Conservation (phyloP, 2,888 invertebrate genomes). For the Synanthedon formicaeformis region DNA sequence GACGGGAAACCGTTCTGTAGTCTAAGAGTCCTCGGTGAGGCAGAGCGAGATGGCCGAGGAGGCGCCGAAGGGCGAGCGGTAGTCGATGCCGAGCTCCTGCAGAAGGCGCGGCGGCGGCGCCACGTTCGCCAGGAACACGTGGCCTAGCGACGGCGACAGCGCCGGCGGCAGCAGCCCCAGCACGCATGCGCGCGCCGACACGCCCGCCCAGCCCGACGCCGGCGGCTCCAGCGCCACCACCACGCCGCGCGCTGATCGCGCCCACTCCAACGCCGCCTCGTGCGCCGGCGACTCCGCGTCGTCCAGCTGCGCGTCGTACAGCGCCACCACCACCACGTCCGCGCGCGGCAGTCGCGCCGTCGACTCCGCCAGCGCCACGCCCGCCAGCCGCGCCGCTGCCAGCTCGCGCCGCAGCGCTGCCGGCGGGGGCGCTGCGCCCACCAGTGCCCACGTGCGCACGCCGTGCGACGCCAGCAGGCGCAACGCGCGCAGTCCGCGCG, state of each 20-base stretch:
- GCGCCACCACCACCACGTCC: conserved; percentile 40
- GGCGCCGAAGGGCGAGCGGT: conserved; percentile 82
- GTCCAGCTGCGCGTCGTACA: conserved; percentile 25
- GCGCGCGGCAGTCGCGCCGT: conserved; percentile 4
- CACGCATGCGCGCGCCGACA: conserved; percentile 24
- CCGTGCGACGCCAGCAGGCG: conserved; percentile 83
- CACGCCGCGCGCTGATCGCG: conserved; percentile 42
- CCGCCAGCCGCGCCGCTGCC: conserved; percentile 68
- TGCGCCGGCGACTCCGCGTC: conserved; percentile 5
- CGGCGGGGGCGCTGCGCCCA: conserved; percentile 48
- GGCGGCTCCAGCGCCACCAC: conserved; percentile 66
- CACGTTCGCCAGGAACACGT: conserved; percentile 87
- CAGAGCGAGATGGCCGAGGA: conserved; percentile 49
- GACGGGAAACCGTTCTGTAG: no score
- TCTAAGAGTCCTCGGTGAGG: conserved; percentile 20
- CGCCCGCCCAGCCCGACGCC: conserved; percentile 53
- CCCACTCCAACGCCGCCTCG: conserved; percentile 70
- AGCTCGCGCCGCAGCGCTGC: conserved; percentile 70
- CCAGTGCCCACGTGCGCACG: conserved; percentile 60
- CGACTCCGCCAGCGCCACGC: conserved; percentile 3
- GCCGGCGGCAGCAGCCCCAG: conserved; percentile 24
- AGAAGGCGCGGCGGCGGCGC: conserved; percentile 82
- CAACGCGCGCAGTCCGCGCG: conserved; percentile 57
- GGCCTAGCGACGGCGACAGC: conserved; percentile 32
- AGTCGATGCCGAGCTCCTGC: conserved; percentile 79